Evolutionary conservation across 2,113 vertebrate species (phyloP).

Genomic region (Hippoglossus stenolepis): DNA sequence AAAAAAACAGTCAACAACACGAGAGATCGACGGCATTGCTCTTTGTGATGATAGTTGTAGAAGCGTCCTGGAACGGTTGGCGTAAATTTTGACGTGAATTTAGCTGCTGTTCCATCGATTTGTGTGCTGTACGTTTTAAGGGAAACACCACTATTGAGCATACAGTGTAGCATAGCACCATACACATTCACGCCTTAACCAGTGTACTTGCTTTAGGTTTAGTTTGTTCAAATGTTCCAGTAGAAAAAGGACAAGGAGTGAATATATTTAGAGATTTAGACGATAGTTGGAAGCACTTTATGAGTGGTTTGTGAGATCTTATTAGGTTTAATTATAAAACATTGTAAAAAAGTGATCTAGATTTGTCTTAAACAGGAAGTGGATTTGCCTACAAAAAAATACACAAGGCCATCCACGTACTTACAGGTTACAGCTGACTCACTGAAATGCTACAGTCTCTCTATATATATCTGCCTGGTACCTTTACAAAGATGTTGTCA

Average conservation of each 20-base stretch:
- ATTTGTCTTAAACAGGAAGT: conserved; percentile 61
- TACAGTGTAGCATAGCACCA: conserved; percentile 84
- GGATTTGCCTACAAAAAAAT: conserved; percentile 38
- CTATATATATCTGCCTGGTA: conserved; percentile 7
- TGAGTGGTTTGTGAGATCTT: conserved; percentile 61
- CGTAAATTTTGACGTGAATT: conserved; percentile 61
- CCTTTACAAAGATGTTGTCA: conserved; percentile 20
- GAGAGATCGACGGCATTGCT: conserved; percentile 56
- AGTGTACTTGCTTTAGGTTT: conserved; percentile 75
- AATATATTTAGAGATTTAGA: conserved; percentile 65
- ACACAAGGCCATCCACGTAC: conserved; percentile 43
- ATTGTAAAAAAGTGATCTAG: conserved; percentile 60
- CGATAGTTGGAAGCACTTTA: conserved; percentile 76
- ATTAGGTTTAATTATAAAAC: conserved; percentile 58
- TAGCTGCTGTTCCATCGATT: conserved; percentile 61
- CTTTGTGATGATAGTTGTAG: conserved; percentile 50
- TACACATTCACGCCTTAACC: conserved; percentile 83
- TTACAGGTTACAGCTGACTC: conserved; percentile 37
- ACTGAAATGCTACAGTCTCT: conserved; percentile 36
- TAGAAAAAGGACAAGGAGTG: conserved; percentile 52
- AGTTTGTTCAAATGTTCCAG: conserved; percentile 61
- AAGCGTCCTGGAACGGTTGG: conserved; percentile 52
- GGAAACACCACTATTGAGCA: conserved; percentile 77
- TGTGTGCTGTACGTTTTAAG: conserved; percentile 61
- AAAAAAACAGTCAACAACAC: conserved; percentile 53